Percentiles rank a stretch among this genome's conserved stretches.
Conservation (phyloP, 2,888 invertebrate species). For the Hyppa rectilinea region DNA sequence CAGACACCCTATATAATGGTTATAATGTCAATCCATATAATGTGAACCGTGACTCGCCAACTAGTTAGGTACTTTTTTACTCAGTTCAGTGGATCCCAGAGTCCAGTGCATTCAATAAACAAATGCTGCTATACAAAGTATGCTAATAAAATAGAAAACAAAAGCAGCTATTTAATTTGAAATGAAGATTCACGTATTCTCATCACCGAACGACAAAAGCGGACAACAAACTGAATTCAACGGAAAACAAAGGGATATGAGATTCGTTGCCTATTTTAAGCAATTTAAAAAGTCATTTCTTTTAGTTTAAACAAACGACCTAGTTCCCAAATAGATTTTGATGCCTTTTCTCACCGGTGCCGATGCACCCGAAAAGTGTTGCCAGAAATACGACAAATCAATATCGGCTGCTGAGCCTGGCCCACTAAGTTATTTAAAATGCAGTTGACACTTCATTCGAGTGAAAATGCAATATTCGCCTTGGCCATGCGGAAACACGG, state of each 20-base stretch:
- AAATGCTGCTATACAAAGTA: too few relatives aligned
- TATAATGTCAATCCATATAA: neutral
- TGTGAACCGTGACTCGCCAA: neutral
- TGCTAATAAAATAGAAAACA: neutral
- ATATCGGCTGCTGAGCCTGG: conserved; percentile 75
- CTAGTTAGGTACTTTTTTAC: neutral
- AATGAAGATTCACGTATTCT: neutral
- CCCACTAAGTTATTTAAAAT: conserved; percentile 89
- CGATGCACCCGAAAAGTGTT: conserved; percentile 50
- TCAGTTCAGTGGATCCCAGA: neutral
- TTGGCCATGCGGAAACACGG: conserved; percentile 84
- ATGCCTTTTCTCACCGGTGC: conserved; percentile 49
- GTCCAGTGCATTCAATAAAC: too few relatives aligned
- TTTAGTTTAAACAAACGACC: conserved; percentile 31
- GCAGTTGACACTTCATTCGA: conserved; percentile 88
- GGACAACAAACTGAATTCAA: conserved; percentile 18
- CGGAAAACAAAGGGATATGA: conserved; percentile 15
- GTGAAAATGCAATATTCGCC: conserved; percentile 88
- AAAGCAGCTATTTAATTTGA: conserved; percentile 2
- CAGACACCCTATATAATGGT: too few relatives aligned
- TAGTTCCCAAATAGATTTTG: conserved; percentile 36
- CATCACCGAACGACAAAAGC: conserved; percentile 11
- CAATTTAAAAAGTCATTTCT: conserved; percentile 31
- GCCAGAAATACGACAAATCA: conserved; percentile 82
- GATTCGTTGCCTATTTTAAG: conserved; percentile 40